A percentile compares a stretch with the other conserved stretches of the same genome.
phyloP scores from a whole-genome alignment of 2,797 vertebrate species.

The Fistularia commersonii region DNA sequence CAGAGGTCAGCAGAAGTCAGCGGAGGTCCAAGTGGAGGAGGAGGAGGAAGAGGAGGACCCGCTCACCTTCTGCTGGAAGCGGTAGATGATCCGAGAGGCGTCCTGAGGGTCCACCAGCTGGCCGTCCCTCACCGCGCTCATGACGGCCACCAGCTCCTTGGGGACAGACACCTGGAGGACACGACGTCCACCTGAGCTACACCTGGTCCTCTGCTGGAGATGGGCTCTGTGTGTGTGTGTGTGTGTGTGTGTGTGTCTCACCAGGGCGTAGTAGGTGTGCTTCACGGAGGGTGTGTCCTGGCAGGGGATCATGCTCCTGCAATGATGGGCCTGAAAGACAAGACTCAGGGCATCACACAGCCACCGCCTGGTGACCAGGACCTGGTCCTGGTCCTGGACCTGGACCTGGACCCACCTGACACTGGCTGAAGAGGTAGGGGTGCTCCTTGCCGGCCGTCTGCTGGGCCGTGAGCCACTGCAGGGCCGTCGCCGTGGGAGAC shows the following conservation, averaged over 20 bases:
- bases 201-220: not conserved
- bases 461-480: slow-evolving; percentile 91
- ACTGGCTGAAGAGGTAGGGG: slow-evolving; percentile 96
- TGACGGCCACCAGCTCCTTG: slow-evolving; percentile 88
- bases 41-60: not conserved
- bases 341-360: not conserved
- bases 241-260: slow-evolving; percentile 43
- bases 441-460: slow-evolving; percentile 92
- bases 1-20: not conserved
- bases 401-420: slow-evolving; percentile 76
- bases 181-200: not conserved
- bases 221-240: slow-evolving; percentile 2
- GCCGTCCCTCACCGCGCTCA: slow-evolving; percentile 88
- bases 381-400: not conserved
- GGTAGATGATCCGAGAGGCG: slow-evolving; percentile 73
- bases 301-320: slow-evolving; percentile 91
- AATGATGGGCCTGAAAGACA: slow-evolving; percentile 85
- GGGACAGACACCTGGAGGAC: slow-evolving; percentile 84
- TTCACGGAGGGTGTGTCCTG: slow-evolving; percentile 95
- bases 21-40: not conserved
- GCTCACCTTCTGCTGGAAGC: slow-evolving; percentile 87
- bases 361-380: not conserved
- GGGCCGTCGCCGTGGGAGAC: slow-evolving; percentile 83
- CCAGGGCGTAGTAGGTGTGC: slow-evolving; percentile 91
- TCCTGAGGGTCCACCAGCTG: slow-evolving; percentile 83